Evolutionary conservation across 1,140 invertebrate species (phyloP), one percentile per base, ranked within the genome.

Genomic region (Drosophila busckii): DNA sequence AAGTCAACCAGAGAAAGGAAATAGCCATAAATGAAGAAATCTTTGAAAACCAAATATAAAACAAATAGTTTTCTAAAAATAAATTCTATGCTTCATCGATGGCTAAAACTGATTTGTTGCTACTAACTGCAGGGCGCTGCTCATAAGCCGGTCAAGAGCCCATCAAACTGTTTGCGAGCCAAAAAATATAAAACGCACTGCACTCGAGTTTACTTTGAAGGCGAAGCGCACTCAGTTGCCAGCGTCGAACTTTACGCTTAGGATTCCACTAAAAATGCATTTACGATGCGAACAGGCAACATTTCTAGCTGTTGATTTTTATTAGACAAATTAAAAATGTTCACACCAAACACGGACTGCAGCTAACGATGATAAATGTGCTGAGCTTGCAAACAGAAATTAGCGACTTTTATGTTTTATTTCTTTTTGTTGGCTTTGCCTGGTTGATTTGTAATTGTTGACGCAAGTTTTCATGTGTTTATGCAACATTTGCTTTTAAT

Each of bases 401-500:
- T n/a, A n/a, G n/a, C n/a, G n/a, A n/a, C n/a, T n/a, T n/a, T n/a
- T n/a, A n/a, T n/a, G n/a, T n/a, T n/a, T n/a, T n/a, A n/a, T n/a
- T n/a, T n/a, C n/a, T n/a, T n/a, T n/a, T n/a, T n/a, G n/a, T n/a
- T n/a, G n/a, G n/a, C n/a, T n/a, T n/a, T n/a, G n/a, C n/a, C n/a
- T n/a, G n/a, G n/a, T n/a, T n/a, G 52, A 50, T 61, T 61, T 31
- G 50, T 34, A 61, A 55, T 61, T 55, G 50, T 46, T 56, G 2
- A 4, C 4, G 41, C 56, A 46, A 70, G 44, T 71, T 68, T 71
- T 48, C 75, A 55, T 80, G 73, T 82, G 80, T 78, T 75, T 80
- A 82, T 80, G 73, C 73, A 78, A 73, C 73, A 80, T 80, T 80
- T 80, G 73, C 32, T 68, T 80, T 82, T 82, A 80, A 80, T 80